phyloP scores from a whole-genome alignment of 2,797 vertebrate genomes.

The Sarcophilus harrisii region DNA sequence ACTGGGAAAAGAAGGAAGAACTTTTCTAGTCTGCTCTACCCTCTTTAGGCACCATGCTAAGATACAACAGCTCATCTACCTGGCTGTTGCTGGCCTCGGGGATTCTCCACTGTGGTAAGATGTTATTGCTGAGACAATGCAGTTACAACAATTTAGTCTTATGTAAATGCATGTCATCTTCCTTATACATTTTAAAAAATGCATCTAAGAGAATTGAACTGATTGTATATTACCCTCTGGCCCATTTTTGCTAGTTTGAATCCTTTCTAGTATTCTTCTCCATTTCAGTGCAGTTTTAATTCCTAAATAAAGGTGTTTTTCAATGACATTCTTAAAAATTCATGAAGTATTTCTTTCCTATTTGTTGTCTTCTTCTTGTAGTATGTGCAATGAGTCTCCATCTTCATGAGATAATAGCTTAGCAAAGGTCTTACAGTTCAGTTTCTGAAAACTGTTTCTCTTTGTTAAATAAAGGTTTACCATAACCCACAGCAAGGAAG shows the following conservation, averaged over 20 bases:
- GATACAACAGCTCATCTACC: no score
- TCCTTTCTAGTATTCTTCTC: conserved; percentile 1
- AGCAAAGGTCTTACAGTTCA: conserved; percentile 74
- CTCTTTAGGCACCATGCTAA: neutral
- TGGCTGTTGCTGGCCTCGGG: neutral
- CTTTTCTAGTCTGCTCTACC: neutral
- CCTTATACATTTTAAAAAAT: neutral
- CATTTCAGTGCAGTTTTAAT: neutral
- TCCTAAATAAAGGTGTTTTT: conserved; percentile 57
- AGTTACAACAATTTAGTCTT: neutral
- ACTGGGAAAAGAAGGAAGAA: neutral
- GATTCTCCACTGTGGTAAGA: neutral
- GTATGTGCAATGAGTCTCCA: conserved; percentile 43
- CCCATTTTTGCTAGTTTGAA: neutral
- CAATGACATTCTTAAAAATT: conserved; percentile 71
- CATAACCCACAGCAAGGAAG: conserved; percentile 56
- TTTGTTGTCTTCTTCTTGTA: conserved; percentile 73
- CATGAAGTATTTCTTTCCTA: conserved; percentile 61
- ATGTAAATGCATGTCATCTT: fast-evolving
- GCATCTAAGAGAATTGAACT: fast-evolving
- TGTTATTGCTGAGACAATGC: neutral
- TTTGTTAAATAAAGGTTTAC: conserved; percentile 69
- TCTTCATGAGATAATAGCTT: conserved; percentile 69
- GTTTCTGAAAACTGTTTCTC: conserved; percentile 59
- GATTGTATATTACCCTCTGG: fast-evolving